Conservation (phyloP, 2,113 vertebrate species). For the Asarcornis scutulata region DNA sequence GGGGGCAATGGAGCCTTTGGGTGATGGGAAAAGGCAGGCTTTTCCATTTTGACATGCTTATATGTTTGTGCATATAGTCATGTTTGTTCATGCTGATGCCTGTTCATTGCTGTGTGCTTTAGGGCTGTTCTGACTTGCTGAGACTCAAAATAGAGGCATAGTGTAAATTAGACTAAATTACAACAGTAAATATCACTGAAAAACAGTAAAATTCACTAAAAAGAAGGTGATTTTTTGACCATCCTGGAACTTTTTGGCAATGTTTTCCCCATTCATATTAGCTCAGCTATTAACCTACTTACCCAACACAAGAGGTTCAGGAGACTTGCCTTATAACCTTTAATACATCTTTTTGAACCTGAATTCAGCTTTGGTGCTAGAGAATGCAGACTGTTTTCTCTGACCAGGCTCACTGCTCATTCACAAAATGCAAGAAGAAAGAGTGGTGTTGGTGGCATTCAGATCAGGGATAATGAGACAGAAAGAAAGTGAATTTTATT, state of each 20-base stretch:
- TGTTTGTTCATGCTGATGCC: not conserved
- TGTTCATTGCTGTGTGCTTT: not conserved
- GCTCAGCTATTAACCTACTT: not conserved
- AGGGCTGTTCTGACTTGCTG: not conserved
- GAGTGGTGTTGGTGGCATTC: not conserved
- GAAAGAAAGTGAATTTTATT: not conserved
- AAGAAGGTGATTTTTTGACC: not conserved
- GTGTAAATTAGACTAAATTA: not conserved
- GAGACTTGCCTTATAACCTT: not conserved
- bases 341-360: not conserved
- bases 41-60: not conserved
- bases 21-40: not conserved
- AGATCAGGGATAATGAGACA: not conserved
- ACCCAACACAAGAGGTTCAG: not conserved
- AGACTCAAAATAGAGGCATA: not conserved
- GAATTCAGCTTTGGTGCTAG: not conserved
- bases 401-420: not conserved
- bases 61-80: not conserved
- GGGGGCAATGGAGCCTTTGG: not conserved
- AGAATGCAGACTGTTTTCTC: not conserved
- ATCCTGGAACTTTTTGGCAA: not conserved
- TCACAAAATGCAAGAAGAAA: not conserved
- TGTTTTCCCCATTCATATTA: not conserved
- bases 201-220: not conserved
- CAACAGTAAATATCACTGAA: not conserved